Percentiles rank a stretch among this genome's conserved stretches.
phyloP scores from a whole-genome alignment of 2,888 invertebrate genomes.

The Agapostemon virescens region DNA sequence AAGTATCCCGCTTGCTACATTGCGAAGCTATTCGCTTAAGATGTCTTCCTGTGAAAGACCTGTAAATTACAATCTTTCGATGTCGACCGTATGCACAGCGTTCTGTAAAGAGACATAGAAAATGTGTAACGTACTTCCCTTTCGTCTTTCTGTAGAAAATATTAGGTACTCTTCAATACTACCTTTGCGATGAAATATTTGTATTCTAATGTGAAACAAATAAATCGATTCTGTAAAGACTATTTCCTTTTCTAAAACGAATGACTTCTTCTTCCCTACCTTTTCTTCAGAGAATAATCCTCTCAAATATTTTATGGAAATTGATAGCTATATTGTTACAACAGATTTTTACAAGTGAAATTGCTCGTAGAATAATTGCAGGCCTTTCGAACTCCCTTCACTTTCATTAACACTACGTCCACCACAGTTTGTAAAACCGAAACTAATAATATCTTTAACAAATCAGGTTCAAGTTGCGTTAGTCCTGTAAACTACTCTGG shows the following conservation, averaged over 20 bases:
- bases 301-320: neutral
- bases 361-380: neutral
- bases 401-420: conserved; percentile 36
- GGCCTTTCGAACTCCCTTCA: neutral
- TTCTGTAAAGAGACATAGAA: conserved; percentile 34
- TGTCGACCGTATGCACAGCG: neutral
- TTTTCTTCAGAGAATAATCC: neutral
- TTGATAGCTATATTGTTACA: neutral
- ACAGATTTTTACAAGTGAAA: neutral
- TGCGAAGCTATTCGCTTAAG: conserved; percentile 13
- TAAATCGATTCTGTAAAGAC: neutral
- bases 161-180: neutral
- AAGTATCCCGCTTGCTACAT: conserved; percentile 50
- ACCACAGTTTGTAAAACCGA: no score
- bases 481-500: no score
- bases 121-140: neutral
- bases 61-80: conserved; percentile 15
- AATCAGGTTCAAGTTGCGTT: no score
- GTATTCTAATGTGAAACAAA: neutral
- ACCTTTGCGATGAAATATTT: neutral
- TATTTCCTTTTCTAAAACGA: neutral
- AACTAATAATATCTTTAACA: no score
- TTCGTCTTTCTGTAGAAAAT: neutral
- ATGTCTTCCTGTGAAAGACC: neutral
- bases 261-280: neutral